Percentiles rank a stretch among this genome's conserved stretches.
phyloP scores from a whole-genome alignment of 2,797 vertebrate species.

The Lutra lutra region DNA sequence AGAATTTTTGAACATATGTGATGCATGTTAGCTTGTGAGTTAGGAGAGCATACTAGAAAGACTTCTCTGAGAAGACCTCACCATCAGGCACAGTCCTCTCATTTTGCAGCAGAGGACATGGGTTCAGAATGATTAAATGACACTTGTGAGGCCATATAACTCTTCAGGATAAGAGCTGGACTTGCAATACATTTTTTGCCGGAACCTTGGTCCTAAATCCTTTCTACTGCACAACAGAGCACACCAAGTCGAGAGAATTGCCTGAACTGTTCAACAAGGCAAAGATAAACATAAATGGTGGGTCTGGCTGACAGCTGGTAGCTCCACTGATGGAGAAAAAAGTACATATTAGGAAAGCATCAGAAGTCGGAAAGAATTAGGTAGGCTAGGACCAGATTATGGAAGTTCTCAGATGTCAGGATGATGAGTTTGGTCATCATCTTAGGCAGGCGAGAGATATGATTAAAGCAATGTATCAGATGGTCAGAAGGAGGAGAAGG shows the following conservation, averaged over 20 bases:
- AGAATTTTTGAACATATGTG: not conserved
- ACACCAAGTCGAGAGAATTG: not conserved
- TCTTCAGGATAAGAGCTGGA: not conserved
- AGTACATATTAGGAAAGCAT: not conserved
- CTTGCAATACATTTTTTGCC: not conserved
- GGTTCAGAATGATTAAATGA: not conserved
- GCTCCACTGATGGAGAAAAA: not conserved
- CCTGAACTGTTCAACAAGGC: not conserved
- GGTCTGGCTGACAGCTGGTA: not conserved
- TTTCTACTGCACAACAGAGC: not conserved
- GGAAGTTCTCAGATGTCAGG: conserved; percentile 69
- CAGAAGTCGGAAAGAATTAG: conserved; percentile 56
- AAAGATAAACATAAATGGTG: conserved; percentile 6
- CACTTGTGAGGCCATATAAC: not conserved
- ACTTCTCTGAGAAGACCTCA: not conserved
- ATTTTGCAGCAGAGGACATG: not conserved
- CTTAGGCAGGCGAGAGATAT: conserved; percentile 60
- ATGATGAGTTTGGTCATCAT: conserved; percentile 78
- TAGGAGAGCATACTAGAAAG: not conserved
- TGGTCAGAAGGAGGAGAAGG: conserved; percentile 47
- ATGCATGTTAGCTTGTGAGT: not conserved
- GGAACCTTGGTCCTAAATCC: not conserved
- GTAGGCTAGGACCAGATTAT: conserved; percentile 54
- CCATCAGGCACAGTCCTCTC: not conserved
- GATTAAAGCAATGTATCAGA: conserved; percentile 79